Evolutionary conservation across 1,140 invertebrate genomes (phyloP).

Genomic region (Batillaria attramentaria): DNA sequence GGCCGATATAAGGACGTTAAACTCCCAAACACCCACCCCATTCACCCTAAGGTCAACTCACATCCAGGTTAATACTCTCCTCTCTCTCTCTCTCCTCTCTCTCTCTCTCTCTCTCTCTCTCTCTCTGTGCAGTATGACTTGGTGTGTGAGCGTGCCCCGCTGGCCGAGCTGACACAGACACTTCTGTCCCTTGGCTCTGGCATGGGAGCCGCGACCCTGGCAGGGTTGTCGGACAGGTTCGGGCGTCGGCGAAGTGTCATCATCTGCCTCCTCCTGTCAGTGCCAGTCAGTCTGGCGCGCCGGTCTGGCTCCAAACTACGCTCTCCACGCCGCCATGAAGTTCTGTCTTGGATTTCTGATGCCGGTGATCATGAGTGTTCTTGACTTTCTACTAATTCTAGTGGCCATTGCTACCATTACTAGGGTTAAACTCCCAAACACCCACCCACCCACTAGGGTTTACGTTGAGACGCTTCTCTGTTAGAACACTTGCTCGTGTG

Average conservation of each 20-base stretch:
- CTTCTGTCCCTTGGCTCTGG: slow-evolving; percentile 24
- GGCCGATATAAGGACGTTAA: too few relatives aligned
- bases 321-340: slow-evolving; percentile 27
- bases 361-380: too few relatives aligned
- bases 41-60: not conserved
- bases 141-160: slow-evolving; percentile 31
- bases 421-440: too few relatives aligned
- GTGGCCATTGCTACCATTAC: too few relatives aligned
- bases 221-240: slow-evolving; percentile 28
- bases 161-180: slow-evolving; percentile 34
- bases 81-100: too few relatives aligned
- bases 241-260: slow-evolving; percentile 27
- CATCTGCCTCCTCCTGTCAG: not conserved
- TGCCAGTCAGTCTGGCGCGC: slow-evolving; percentile 3
- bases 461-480: too few relatives aligned
- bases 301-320: slow-evolving; percentile 12
- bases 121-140: slow-evolving; percentile 29
- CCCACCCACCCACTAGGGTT: too few relatives aligned
- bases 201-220: slow-evolving; percentile 22
- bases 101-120: not conserved
- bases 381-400: too few relatives aligned
- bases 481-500: too few relatives aligned
- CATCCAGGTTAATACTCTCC: not conserved
- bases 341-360: slow-evolving; percentile 29
- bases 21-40: too few relatives aligned